Base-by-base conservation (phyloP, 2,888 invertebrate species). In the Harpagoxenus sublaevis region DNA sequence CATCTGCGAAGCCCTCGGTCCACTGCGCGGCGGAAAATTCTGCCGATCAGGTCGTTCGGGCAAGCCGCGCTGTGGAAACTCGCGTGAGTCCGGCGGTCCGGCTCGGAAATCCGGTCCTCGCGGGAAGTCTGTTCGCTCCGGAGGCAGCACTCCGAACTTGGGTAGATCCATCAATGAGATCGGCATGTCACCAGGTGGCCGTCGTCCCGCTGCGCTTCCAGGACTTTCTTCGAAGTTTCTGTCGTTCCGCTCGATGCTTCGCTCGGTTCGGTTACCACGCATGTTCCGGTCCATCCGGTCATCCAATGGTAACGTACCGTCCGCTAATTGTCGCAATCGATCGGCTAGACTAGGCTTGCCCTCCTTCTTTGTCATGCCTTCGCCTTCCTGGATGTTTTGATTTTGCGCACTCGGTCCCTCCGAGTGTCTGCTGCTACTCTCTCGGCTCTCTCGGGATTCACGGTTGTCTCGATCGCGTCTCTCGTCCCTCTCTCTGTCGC, bases 91-190 rank as follows among this genome's bases (percentile, higher is more conserved):
- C 23, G 92, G 92, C 0, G 92, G 90, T 18, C 91, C 92, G 10
- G 84, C 86, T 12, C 90, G 89, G 23, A 93, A 94, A 63, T 94
- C 94, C 0, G 94, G 90, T 1, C 91, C 92, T 28, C 94, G 88
- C 0, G 92, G 92, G 15, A 94, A 94, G 4, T 94, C 94, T 0
- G 92, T 85, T 45, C 94, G 91, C n/a, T 94, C 94, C 35, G 91
- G 92, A 0, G 92, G 91, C 4, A 86, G 86, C 2, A 85, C 89
- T 23, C 78, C 87, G 73, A 94, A 95, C 68, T 94, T 94, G 0
- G 95, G 95, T 48, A 95, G 84, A 82, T 95, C 95, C 92, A 95
- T 92, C 18, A 95, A 85, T 2, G 95, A 92, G 0, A 95, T 94
- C 2, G 95, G 95, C 12, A 92, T 92, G 84, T 95, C 95, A 3